Conservation (phyloP, 1,140 invertebrate genomes). For the Odontomachus brunneus region DNA sequence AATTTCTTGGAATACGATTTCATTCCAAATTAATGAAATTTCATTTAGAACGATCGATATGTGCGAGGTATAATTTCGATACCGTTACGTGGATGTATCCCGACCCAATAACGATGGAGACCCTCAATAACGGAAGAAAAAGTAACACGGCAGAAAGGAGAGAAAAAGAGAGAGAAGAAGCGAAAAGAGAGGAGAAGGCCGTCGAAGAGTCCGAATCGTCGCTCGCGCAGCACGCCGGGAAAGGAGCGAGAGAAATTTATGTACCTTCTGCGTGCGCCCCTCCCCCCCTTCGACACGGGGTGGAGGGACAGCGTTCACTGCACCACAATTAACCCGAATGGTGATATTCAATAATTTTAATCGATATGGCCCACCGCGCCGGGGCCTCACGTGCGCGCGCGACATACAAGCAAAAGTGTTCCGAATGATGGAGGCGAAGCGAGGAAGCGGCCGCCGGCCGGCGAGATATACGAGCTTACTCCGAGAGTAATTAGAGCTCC, state of each 20-base stretch:
- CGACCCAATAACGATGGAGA: neutral
- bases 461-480: slow-evolving; percentile 50
- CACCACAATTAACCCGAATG: slow-evolving; percentile 59
- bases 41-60: too few relatives aligned
- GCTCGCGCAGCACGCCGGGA: slow-evolving; percentile 26
- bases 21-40: too few relatives aligned
- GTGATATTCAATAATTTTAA: slow-evolving; percentile 60
- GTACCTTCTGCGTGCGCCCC: neutral
- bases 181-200: neutral
- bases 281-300: too few relatives aligned
- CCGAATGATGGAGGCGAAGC: slow-evolving; percentile 23
- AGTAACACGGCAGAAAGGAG: neutral
- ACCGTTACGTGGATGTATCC: neutral
- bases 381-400: slow-evolving; percentile 4
- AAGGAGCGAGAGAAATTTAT: slow-evolving; percentile 53
- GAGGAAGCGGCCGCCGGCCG: neutral
- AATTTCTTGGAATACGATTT: too few relatives aligned
- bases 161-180: neutral
- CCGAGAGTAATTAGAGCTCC: slow-evolving; percentile 57
- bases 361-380: slow-evolving; percentile 46
- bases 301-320: neutral
- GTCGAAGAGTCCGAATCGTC: slow-evolving; percentile 29
- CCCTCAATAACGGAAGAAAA: neutral
- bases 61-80: slow-evolving; percentile 19
- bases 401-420: slow-evolving; percentile 49